Percentiles rank a stretch among this genome's conserved stretches.
Evolutionary conservation across 2,113 vertebrate species (phyloP).

Genomic region (Aegypius monachus): DNA sequence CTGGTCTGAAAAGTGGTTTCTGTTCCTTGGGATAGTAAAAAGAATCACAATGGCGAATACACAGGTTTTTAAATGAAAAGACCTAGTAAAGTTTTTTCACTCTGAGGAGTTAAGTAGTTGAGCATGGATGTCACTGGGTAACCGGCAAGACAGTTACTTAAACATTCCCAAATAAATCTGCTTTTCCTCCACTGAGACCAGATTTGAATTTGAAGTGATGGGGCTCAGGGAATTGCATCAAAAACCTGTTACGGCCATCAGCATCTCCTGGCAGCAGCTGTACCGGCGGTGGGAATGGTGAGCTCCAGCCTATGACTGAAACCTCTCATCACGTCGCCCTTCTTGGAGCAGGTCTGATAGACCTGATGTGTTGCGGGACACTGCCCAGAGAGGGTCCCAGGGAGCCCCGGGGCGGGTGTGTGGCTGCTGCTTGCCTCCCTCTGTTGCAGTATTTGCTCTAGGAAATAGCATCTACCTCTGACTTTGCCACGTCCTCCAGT

Average conservation of each 20-base stretch:
- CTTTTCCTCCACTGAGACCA: neutral
- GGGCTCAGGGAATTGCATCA: neutral
- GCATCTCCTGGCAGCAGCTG: neutral
- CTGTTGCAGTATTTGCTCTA: neutral
- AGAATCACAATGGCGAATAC: neutral
- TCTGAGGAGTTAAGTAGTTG: neutral
- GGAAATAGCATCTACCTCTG: neutral
- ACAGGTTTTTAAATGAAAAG: neutral
- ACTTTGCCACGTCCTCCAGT: neutral
- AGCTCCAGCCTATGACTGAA: neutral
- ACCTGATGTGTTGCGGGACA: neutral
- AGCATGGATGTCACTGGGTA: neutral
- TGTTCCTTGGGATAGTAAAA: neutral
- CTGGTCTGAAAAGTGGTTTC: neutral
- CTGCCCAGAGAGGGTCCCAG: neutral
- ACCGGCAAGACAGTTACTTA: neutral
- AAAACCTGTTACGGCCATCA: neutral
- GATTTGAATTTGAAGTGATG: neutral
- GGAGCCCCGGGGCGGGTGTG: rapidly evolving
- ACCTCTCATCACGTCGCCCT: neutral
- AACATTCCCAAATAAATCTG: neutral
- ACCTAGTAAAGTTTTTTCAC: neutral
- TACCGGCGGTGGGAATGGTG: neutral
- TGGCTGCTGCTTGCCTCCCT: neutral
- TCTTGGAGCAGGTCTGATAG: neutral